Percentiles rank a stretch among this genome's conserved stretches.
phyloP scores from a whole-genome alignment of 2,888 invertebrate genomes.

The Abrostola triplasia region DNA sequence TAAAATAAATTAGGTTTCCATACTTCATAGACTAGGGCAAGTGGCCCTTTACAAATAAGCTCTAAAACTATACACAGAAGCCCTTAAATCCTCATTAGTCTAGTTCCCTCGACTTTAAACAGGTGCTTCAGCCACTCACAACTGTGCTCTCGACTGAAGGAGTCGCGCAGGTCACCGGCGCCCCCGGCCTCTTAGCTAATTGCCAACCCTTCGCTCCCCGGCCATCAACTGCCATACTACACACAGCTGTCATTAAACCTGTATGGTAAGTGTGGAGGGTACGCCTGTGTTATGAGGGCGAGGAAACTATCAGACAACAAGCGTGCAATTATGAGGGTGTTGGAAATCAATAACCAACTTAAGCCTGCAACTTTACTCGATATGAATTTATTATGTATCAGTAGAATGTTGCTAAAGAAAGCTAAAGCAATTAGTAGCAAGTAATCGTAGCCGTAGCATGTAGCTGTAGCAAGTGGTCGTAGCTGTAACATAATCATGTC shows the following conservation, averaged over 20 bases:
- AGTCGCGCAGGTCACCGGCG: slow-evolving; percentile 10
- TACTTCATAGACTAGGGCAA: too few species aligned
- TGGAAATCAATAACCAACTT: neutral
- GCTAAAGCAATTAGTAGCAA: too few species aligned
- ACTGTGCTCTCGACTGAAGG: slow-evolving; percentile 13
- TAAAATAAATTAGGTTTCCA: too few species aligned
- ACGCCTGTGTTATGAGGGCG: slow-evolving; percentile 9
- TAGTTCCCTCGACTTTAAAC: slow-evolving; percentile 3
- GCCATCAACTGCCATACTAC: slow-evolving; percentile 19
- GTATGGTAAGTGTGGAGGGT: neutral
- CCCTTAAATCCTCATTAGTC: too few species aligned
- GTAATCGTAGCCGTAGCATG: too few species aligned
- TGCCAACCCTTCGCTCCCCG: slow-evolving; percentile 37
- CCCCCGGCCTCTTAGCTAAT: slow-evolving; percentile 41
- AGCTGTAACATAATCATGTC: too few species aligned
- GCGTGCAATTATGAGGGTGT: neutral
- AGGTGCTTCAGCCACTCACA: slow-evolving; percentile 7
- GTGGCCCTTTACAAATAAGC: too few species aligned
- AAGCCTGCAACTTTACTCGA: neutral
- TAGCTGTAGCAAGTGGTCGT: too few species aligned
- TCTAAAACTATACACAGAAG: too few species aligned
- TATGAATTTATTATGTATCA: too few species aligned
- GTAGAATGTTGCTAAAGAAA: too few species aligned
- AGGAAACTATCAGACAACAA: slow-evolving; percentile 3
- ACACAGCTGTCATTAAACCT: slow-evolving; percentile 40